phyloP scores from a whole-genome alignment of 30 jellyfish, hydroid and myxozoan species.

The Clytia hemisphaerica region DNA sequence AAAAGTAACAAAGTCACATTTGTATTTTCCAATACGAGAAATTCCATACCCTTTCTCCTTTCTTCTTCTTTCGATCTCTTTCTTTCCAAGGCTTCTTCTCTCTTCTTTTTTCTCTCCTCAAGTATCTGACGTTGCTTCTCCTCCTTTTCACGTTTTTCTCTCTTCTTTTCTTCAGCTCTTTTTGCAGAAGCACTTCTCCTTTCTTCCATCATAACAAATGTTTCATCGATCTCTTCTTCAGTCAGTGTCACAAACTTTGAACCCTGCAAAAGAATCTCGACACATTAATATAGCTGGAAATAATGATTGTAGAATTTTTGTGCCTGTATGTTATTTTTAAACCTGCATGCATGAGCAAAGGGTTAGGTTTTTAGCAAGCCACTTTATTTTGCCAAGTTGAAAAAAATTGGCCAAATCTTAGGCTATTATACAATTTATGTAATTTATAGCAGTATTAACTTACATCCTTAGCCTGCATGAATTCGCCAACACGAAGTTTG shows the following conservation, averaged over 20 bases:
- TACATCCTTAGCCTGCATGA: constrained; percentile 86
- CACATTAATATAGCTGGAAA: neutral
- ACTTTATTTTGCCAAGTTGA: too few relatives aligned
- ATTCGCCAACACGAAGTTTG: constrained; percentile 86
- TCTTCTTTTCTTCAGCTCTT: constrained; percentile 49
- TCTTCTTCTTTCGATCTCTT: constrained; percentile 22
- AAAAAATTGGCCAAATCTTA: too few relatives aligned
- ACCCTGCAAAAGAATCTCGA: constrained; percentile 35
- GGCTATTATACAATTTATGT: too few relatives aligned
- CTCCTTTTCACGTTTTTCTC: constrained; percentile 36
- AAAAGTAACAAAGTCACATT: neutral
- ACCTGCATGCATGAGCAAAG: too few relatives aligned
- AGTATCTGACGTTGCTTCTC: constrained; percentile 22
- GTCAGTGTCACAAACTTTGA: constrained; percentile 57
- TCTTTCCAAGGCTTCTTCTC: neutral
- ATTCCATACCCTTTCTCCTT: neutral
- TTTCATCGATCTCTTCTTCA: constrained; percentile 69
- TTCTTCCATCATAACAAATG: constrained; percentile 52
- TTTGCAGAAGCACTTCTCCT: constrained; percentile 41
- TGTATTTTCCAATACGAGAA: neutral
- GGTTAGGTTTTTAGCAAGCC: too few relatives aligned
- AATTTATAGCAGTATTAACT: too few relatives aligned
- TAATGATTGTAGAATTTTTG: neutral
- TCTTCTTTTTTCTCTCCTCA: constrained; percentile 13
- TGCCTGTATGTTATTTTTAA: neutral